Percentiles rank a stretch among this genome's conserved stretches.
Conservation (phyloP, 2,888 invertebrate genomes). For the Hyalella azteca region DNA sequence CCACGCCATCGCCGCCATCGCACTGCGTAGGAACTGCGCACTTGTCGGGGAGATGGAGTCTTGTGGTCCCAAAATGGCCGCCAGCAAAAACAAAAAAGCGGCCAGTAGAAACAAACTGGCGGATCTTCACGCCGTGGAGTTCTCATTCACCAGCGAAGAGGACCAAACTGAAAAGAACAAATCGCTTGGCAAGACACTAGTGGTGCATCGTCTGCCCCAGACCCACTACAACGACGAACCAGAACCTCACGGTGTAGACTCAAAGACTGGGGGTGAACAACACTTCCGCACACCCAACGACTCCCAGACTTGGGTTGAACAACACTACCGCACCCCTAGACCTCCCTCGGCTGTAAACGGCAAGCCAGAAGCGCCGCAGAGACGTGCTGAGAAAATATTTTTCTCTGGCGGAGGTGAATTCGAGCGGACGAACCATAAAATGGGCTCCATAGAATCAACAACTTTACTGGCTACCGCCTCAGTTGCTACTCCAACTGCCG, state of each 20-base stretch:
- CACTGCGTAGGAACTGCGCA: neutral
- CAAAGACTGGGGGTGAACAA: too few species aligned
- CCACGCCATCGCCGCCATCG: neutral
- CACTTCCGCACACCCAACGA: neutral
- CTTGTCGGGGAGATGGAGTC: neutral
- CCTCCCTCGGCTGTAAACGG: too few species aligned
- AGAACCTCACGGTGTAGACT: neutral
- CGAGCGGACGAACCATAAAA: too few species aligned
- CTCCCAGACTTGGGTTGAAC: too few species aligned
- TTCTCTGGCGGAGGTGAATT: too few species aligned
- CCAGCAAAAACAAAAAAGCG: too few species aligned
- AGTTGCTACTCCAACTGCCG: too few species aligned
- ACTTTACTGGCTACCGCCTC: too few species aligned
- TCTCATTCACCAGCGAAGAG: neutral
- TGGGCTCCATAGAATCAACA: too few species aligned
- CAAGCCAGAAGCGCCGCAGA: too few species aligned
- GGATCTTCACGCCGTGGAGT: neutral
- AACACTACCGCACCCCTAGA: too few species aligned
- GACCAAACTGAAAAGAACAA: slow-evolving; percentile 3
- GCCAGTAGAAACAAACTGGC: neutral
- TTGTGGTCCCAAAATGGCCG: neutral
- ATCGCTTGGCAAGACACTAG: neutral
- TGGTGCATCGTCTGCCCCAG: slow-evolving; percentile 18
- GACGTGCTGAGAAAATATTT: too few species aligned
- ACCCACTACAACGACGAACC: neutral